Evolutionary conservation across 2,888 invertebrate species (phyloP).

Genomic region (Agrotis clavis): DNA sequence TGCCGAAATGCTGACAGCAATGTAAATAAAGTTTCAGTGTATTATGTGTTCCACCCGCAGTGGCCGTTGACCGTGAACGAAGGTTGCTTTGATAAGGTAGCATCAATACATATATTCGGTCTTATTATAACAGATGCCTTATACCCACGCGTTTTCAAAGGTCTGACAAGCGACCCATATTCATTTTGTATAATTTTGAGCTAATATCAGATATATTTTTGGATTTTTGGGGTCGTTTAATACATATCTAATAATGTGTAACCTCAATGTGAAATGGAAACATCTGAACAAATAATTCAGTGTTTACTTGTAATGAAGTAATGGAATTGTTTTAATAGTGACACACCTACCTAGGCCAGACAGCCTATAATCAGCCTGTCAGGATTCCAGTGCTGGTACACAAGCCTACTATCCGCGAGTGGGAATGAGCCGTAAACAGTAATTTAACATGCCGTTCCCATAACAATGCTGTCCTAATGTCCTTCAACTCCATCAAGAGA

Average conservation of each 20-base stretch:
- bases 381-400: neutral
- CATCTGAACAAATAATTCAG: slow-evolving; percentile 15
- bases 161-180: slow-evolving; percentile 10
- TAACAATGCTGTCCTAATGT: too few species aligned
- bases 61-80: slow-evolving; percentile 22
- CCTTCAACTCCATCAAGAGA: too few species aligned
- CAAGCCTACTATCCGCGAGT: neutral
- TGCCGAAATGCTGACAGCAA: slow-evolving; percentile 10
- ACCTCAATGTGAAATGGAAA: neutral
- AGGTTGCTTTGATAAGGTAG: slow-evolving; percentile 8
- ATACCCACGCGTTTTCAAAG: slow-evolving; percentile 34
- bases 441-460: too few species aligned
- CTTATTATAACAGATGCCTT: slow-evolving; percentile 12
- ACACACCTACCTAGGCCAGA: too few species aligned
- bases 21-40: slow-evolving; percentile 19
- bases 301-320: neutral
- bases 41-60: neutral
- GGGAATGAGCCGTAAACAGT: too few species aligned
- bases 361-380: neutral
- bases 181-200: slow-evolving; percentile 1
- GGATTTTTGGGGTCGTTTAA: neutral
- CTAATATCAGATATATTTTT: neutral
- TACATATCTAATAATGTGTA: neutral
- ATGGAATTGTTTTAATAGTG: neutral
- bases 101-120: slow-evolving; percentile 22